Evolutionary conservation across 2,797 vertebrate species (phyloP).

Genomic region (Nothura maculosa): DNA sequence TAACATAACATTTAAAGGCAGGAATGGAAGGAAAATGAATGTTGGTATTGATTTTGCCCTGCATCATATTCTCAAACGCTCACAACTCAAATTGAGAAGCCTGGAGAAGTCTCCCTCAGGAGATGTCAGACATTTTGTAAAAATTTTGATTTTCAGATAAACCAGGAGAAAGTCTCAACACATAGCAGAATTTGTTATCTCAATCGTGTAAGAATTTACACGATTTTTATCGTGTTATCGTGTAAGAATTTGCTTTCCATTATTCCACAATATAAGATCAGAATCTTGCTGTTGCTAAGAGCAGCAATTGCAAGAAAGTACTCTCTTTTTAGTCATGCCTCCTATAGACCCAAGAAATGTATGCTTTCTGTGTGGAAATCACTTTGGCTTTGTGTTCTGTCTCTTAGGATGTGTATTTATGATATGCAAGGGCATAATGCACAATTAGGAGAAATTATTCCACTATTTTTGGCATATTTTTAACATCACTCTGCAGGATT

Average conservation of each 20-base stretch:
- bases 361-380: not conserved
- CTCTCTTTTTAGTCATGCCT: not conserved
- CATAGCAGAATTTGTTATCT: not conserved
- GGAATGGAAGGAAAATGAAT: not conserved
- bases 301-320: not conserved
- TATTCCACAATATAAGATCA: not conserved
- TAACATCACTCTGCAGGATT: not conserved
- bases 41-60: not conserved
- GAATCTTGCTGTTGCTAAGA: not conserved
- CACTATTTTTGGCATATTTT: not conserved
- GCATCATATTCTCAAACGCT: not conserved
- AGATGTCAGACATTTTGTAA: not conserved
- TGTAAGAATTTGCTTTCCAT: not conserved
- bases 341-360: accelerated
- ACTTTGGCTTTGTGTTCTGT: not conserved
- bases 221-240: too few relatives aligned
- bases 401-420: not conserved
- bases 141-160: not conserved
- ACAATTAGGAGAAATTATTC: not conserved
- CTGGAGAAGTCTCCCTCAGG: not conserved
- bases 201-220: too few relatives aligned
- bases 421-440: not conserved
- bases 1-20: not conserved
- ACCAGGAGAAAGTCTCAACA: not conserved
- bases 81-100: not conserved